Evolutionary conservation across 2,113 vertebrate species (phyloP), one percentile per base, ranked within the genome.

Genomic region (Salvelinus namaycush): DNA sequence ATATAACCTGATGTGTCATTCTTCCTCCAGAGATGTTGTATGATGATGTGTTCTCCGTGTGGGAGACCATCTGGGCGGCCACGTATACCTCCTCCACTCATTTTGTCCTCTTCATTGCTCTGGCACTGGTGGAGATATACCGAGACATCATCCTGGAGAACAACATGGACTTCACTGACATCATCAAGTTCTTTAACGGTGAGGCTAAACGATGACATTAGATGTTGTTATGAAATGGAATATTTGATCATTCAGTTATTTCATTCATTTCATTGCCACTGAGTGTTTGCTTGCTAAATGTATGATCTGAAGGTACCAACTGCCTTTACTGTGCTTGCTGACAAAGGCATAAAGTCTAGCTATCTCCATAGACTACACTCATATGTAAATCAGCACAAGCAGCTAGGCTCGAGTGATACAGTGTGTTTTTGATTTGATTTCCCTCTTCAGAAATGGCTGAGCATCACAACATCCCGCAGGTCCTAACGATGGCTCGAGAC

Each of bases 121-220:
- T 99, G 89, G 97, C 98, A 0, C 85, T 99, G 75, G 97, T 99
- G 84, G 97, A 99, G 73, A 95, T 97, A 87, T 99, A 99, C 80
- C 89, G 96, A 3, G 97, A 99, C 87, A 99, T 99, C 79, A 99
- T 99, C 86, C 60, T 99, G 79, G 97, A 98, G 90, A 99, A 99
- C 89, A 99, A 99, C 89, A 99, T 99, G 98, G 97, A 99, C 85
- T 99, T 99, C 83, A 99, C 97, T 0, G 98, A 99, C 89, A 99
- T 99, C 92, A 99, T 99, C 92, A 99, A 99, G 86, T 99, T 99
- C 90, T 99, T 99, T 84, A 99, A 99, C 0, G 98, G 98, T 99
- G 94, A 91, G 85, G 60, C 1, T 11, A 31, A 26, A 48, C 9
- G 4, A 66, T 14, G 64, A 64, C 9, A 9, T 44, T 44, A 44